Evolutionary conservation across 2,888 invertebrate genomes (phyloP).

Genomic region (Amblyteles armatorius): DNA sequence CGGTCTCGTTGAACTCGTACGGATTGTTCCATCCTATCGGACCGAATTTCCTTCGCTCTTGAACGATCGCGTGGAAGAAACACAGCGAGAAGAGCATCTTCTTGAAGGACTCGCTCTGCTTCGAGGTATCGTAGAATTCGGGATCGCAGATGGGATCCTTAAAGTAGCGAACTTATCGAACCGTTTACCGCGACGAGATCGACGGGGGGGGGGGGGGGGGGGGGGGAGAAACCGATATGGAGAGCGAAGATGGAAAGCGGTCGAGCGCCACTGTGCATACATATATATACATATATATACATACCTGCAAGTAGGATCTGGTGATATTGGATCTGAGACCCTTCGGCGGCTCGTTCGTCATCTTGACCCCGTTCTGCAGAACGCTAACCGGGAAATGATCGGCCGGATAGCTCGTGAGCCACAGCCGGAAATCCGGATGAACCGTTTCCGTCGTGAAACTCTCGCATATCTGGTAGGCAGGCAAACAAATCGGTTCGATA

Average conservation of each 20-base stretch:
- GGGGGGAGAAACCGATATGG: background rate
- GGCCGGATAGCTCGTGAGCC: slow-evolving; percentile 97
- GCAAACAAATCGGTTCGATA: too few species aligned
- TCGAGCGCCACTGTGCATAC: slow-evolving; percentile 7
- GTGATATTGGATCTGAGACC: slow-evolving; percentile 94
- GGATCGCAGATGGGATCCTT: slow-evolving; percentile 93
- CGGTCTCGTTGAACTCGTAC: slow-evolving; percentile 98
- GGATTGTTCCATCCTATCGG: slow-evolving; percentile 98
- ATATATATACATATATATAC: background rate
- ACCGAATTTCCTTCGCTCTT: slow-evolving; percentile 96
- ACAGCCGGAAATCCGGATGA: slow-evolving; percentile 96
- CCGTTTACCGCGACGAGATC: background rate
- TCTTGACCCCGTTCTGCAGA: slow-evolving; percentile 97
- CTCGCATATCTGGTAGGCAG: slow-evolving; percentile 90
- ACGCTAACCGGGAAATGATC: slow-evolving; percentile 96
- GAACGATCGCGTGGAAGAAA: slow-evolving; percentile 97
- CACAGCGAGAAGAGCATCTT: slow-evolving; percentile 94
- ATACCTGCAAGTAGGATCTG: slow-evolving; percentile 89
- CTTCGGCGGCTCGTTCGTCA: slow-evolving; percentile 98
- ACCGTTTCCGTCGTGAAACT: slow-evolving; percentile 92
- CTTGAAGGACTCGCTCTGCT: slow-evolving; percentile 91
- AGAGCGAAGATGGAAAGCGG: background rate
- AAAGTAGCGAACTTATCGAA: slow-evolving; percentile 8
- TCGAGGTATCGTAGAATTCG: slow-evolving; percentile 95
- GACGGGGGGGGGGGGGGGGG: background rate